Base-by-base conservation (phyloP, 2,888 invertebrate species). In the Gnatocerus cornutus region DNA sequence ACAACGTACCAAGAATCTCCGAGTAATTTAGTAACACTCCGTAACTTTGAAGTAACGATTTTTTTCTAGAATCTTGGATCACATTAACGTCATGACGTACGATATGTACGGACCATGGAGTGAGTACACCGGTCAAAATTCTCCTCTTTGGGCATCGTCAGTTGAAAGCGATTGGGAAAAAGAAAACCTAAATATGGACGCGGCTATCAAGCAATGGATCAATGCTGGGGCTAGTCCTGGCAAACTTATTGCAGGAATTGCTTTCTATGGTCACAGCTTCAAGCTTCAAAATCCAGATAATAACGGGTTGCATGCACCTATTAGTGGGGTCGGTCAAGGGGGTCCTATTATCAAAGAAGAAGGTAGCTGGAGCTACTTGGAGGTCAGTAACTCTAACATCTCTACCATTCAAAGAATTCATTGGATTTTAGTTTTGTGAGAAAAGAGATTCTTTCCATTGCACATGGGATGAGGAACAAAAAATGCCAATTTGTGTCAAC, bases 31-130 rank as follows among this genome's bases (percentile, higher is more conserved):
- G 27, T 39, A 52, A 29, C 13, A 16, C 6, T 52, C 6, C 5
- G 12, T 27, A 9, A 30, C 21, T 12, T 10, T 50, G 27, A 9
- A 9, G 27, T 37, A 21, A 27, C n/a, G n/a, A n/a, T 12, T 13
- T 50, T 21, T 6, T 78, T 79, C n/a, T 71, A 89, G 89, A 61
- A 85, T 90, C 71, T 80, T 93, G 27, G 89, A 93, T 76, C 86
- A 90, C 41, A 87, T 93, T 41, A 90, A 90, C 75, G 77, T 94
- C 0, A 93, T 93, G 92, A 82, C 91, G 0, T 93, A 93, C 74
- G 93, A 93, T 79, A 85, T 92, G 77, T 89, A 92, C 75, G 92
- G 92, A 0, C 82, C 89, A 0, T 91, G 91, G 90, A 90, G 92
- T 41, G 37, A 79, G 0, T 84, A 84, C 0, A 89, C 91, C 0